Conservation (phyloP, 92 coral and sea anemone species). For the Epizoanthus stellaris region DNA sequence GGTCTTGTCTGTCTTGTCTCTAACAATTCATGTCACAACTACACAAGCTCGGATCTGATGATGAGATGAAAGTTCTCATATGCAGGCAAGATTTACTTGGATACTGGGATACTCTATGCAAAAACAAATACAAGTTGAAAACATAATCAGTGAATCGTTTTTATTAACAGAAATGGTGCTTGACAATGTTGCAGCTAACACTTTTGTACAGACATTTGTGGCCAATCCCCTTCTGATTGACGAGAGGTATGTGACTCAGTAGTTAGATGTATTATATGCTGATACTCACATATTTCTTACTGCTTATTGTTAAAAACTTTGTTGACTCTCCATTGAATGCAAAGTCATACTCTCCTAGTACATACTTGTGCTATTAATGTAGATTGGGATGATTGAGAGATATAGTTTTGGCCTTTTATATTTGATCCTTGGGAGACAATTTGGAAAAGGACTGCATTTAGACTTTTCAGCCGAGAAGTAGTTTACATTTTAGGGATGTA, state of each 20-base stretch:
- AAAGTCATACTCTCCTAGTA: neutral
- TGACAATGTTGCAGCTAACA: conserved; percentile 62
- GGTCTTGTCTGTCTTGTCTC: too few relatives aligned
- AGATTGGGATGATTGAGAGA: too few relatives aligned
- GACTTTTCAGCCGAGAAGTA: too few relatives aligned
- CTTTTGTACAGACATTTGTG: conserved; percentile 91
- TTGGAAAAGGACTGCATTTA: too few relatives aligned
- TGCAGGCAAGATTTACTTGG: too few relatives aligned
- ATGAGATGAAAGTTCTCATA: neutral
- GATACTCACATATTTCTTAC: too few relatives aligned
- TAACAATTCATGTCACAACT: too few relatives aligned
- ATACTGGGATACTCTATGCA: neutral
- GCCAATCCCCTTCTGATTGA: conserved; percentile 88
- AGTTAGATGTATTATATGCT: neutral
- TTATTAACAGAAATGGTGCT: conserved; percentile 75
- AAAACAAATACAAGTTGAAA: neutral
- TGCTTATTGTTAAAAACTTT: neutral
- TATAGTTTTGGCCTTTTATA: too few relatives aligned
- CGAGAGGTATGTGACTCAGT: conserved; percentile 58
- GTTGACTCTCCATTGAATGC: neutral
- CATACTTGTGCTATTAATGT: too few relatives aligned
- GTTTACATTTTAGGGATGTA: too few relatives aligned
- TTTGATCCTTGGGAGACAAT: too few relatives aligned
- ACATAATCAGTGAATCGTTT: neutral
- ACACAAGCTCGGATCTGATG: too few relatives aligned